Evolutionary conservation across 2,797 vertebrate genomes (phyloP), one percentile per base, ranked within the genome.

Genomic region (Neosilurus mollespiculum): DNA sequence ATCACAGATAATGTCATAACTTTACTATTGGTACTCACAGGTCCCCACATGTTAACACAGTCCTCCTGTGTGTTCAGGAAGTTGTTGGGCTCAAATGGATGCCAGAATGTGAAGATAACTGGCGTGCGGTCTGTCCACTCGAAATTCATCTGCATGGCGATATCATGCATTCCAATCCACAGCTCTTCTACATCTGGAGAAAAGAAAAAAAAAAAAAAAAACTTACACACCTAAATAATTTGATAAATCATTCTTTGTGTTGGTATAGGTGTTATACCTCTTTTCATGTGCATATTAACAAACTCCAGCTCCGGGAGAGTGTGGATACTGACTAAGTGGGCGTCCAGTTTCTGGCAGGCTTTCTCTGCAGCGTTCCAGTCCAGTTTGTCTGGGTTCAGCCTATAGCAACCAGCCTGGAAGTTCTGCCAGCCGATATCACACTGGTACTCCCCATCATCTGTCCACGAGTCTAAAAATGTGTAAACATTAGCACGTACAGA

Each of bases 71-170:
- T 97, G 93, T 97, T 96, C 15, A 95, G 95, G 91, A 98, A 98
- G 92, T 99, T 99, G 92, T 99, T 99, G 88, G 98, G 98, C 90
- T 99, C 97, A 6, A 96, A 98, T 0, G 97, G 97, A 80, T 99
- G 97, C 98, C 98, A 99, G 88, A 94, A 96, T 0, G 98, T 99
- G 89, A 99, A 98, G 90, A 95, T 96, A 91, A 99, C 98, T 0
- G 96, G 95, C 0, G 96, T 97, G 88, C 95, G 96, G 7, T 99
- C 98, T 0, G 97, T 96, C 98, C 98, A 99, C 85, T 98, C 96
- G 0, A 99, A 99, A 91, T 96, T 97, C 98, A 99, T 99, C 91
- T 99, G 97, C 90, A 96, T 96, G 43, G 95, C 93, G 22, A 94
- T 94, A 87, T 99, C 97, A 1, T 99, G 98, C 11, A 99, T 94